phyloP scores from a whole-genome alignment of 1,140 invertebrate species.

The Ostrea edulis region DNA sequence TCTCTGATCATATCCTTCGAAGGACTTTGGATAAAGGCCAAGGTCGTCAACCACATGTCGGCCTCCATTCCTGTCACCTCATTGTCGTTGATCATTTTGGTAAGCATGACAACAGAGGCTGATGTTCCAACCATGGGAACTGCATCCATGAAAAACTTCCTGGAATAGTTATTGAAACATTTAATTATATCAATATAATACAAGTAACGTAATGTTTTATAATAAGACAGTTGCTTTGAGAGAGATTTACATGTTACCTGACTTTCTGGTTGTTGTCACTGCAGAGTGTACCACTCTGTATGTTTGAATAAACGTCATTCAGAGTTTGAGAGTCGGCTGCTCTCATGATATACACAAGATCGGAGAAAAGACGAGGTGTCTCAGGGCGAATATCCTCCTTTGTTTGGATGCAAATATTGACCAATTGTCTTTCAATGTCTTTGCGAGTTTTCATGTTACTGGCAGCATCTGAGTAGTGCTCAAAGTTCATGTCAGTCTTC shows the following conservation, averaged over 20 bases:
- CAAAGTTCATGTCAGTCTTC: slow-evolving; percentile 61
- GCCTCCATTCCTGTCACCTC: slow-evolving; percentile 84
- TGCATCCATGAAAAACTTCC: slow-evolving; percentile 84
- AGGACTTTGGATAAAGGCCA: slow-evolving; percentile 89
- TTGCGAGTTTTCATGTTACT: slow-evolving; percentile 17
- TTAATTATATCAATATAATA: background rate
- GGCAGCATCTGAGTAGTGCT: slow-evolving; percentile 56
- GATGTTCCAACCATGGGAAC: slow-evolving; percentile 90
- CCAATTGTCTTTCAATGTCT: slow-evolving; percentile 60
- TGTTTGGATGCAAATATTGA: slow-evolving; percentile 65
- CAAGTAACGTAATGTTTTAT: background rate
- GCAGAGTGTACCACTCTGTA: slow-evolving; percentile 64
- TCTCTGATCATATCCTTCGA: slow-evolving; percentile 85
- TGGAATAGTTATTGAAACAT: slow-evolving; percentile 49
- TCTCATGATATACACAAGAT: slow-evolving; percentile 70
- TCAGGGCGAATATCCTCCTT: slow-evolving; percentile 69
- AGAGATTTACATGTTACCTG: slow-evolving; percentile 58
- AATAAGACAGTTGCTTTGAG: background rate
- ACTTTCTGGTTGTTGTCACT: slow-evolving; percentile 61
- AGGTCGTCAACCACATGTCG: slow-evolving; percentile 88
- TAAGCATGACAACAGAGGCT: slow-evolving; percentile 89
- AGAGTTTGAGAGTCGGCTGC: slow-evolving; percentile 60
- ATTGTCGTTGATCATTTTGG: slow-evolving; percentile 87
- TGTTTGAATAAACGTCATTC: slow-evolving; percentile 54
- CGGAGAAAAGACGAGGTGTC: slow-evolving; percentile 77